Percentiles rank a stretch among this genome's conserved stretches.
These are phyloP conservation scores for Thymelicus sylvestris DNA, from an alignment of 2,888 invertebrate genomes.

Conservation along the genomic window DNA sequence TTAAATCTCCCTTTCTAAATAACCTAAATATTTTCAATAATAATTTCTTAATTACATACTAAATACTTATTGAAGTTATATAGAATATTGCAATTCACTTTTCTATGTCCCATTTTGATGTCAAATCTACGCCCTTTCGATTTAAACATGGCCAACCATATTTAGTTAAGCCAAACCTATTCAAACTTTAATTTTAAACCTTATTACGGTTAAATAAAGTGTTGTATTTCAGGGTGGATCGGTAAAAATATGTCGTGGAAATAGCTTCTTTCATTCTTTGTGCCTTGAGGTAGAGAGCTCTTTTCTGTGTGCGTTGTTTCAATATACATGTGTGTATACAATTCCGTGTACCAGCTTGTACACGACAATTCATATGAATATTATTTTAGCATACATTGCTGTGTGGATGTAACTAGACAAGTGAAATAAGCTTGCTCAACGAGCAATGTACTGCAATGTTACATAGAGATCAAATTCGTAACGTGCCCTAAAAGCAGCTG, in stretches of 20 bases:
- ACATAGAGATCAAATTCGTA: not conserved
- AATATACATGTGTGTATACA: constrained; percentile 46
- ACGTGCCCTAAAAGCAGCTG: constrained; percentile 61
- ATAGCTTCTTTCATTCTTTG: constrained; percentile 58
- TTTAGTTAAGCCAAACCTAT: constrained; percentile 21
- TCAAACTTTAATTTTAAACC: constrained; percentile 36
- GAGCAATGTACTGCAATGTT: constrained; percentile 47
- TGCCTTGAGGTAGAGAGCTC: constrained; percentile 48
- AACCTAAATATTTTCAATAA: too few species aligned
- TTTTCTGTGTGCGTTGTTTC: constrained; percentile 49
- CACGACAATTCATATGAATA: constrained; percentile 18
- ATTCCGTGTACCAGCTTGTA: constrained; percentile 39
- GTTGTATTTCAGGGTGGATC: constrained; percentile 48
- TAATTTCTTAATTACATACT: not conserved
- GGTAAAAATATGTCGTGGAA: constrained; percentile 55
- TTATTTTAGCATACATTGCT: constrained; percentile 36
- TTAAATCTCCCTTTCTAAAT: too few species aligned
- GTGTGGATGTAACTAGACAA: not conserved
- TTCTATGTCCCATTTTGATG: constrained; percentile 39
- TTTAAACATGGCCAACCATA: constrained; percentile 37
- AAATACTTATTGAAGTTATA: constrained; percentile 21
- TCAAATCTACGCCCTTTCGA: constrained; percentile 43
- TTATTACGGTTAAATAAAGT: constrained; percentile 42
- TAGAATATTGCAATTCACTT: constrained; percentile 32
- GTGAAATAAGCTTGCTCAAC: not conserved